Conservation (phyloP, 64 coral and sea anemone genomes). For the Actinia equina region DNA sequence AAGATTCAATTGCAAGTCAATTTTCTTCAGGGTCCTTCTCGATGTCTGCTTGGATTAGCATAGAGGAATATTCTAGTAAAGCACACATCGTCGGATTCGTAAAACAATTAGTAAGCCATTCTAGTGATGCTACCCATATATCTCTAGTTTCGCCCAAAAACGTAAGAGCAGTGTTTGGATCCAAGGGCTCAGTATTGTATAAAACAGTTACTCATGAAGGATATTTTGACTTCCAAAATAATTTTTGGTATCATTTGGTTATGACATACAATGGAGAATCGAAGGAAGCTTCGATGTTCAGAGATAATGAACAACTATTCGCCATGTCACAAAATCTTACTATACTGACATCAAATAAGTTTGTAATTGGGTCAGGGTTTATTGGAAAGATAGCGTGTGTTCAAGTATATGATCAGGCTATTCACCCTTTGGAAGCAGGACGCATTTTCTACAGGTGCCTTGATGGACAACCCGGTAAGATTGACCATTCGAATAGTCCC, state of each 20-base stretch:
- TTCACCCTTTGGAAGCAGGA: neutral
- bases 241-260: constrained; percentile 8
- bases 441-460: neutral
- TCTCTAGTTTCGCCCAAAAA: neutral
- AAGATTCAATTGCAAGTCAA: neutral
- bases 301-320: neutral
- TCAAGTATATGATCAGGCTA: neutral
- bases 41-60: neutral
- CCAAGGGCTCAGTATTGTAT: neutral
- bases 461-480: constrained; percentile 1
- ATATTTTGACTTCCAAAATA: neutral
- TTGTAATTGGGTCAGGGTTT: neutral
- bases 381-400: constrained; percentile 10
- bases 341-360: neutral
- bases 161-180: neutral
- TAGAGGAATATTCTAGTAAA: neutral
- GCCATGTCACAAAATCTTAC: neutral
- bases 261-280: neutral
- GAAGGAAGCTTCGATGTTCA: neutral
- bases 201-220: too few species aligned
- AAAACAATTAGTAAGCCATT: neutral
- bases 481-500: too few species aligned
- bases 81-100: neutral
- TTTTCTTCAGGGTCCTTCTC: neutral
- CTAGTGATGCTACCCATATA: neutral